Evolutionary conservation across 2,113 vertebrate genomes (phyloP).

Genomic region (Microcebus griseorufus): DNA sequence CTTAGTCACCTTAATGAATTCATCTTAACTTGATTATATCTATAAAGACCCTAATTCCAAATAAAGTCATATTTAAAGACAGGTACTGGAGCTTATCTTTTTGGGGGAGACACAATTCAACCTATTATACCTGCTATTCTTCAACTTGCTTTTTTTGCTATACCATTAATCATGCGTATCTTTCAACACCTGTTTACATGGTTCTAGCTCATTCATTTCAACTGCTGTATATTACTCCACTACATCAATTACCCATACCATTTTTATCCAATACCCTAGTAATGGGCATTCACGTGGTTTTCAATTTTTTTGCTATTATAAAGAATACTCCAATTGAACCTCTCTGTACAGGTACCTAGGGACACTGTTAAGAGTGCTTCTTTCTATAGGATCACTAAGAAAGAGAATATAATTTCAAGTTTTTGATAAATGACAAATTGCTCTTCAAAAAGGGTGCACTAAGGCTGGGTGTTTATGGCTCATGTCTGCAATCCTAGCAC

Average conservation of each 20-base stretch:
- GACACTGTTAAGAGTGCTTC: neutral
- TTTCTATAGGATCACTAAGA: neutral
- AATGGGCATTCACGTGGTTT: neutral
- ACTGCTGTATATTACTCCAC: neutral
- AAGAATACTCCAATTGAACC: neutral
- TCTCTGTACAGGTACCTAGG: neutral
- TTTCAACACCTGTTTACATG: neutral
- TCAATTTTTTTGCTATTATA: neutral
- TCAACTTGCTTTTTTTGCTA: neutral
- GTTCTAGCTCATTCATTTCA: neutral
- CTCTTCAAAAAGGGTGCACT: neutral
- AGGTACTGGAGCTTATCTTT: neutral
- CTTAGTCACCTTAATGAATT: neutral
- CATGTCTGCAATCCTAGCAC: neutral
- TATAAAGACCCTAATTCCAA: slow-evolving; percentile 29
- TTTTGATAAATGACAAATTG: slow-evolving; percentile 8
- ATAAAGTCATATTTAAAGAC: neutral
- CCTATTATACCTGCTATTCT: neutral
- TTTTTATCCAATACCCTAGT: neutral
- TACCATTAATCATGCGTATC: neutral
- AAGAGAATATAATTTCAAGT: neutral
- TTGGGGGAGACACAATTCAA: neutral
- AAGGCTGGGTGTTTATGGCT: fast-evolving
- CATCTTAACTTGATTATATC: neutral
- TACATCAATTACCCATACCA: neutral